These are phyloP conservation scores for Notarius quadriscutis DNA, from an alignment of 2,113 vertebrate genomes.

Conservation along the genomic window DNA sequence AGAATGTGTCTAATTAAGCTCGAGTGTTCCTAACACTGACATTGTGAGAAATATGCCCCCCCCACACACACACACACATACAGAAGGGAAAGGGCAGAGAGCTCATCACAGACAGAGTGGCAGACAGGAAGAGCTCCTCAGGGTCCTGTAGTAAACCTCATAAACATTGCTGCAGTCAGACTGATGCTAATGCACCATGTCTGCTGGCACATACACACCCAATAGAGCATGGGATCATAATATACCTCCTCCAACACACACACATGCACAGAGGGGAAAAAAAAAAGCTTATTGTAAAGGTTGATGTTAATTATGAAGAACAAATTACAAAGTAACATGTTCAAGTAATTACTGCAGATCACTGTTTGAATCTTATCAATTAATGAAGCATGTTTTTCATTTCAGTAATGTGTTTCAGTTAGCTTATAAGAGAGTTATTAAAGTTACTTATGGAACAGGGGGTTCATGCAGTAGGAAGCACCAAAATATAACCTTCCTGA, in stretches of 20 bases:
- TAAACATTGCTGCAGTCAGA: conserved; percentile 39
- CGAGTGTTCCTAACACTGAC: conserved; percentile 4
- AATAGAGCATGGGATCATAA: conserved; percentile 6
- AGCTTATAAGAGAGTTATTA: background rate
- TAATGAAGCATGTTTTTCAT: background rate
- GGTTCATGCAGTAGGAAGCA: background rate
- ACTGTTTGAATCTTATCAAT: background rate
- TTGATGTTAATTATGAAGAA: background rate
- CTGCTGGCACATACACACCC: conserved; percentile 34
- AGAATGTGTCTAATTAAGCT: conserved; percentile 23
- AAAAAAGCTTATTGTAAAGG: conserved; percentile 4
- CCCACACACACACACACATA: background rate
- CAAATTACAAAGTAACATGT: background rate
- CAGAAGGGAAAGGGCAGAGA: conserved; percentile 29
- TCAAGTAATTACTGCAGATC: background rate
- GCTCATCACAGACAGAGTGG: conserved; percentile 26
- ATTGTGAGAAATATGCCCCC: background rate
- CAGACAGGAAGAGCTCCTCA: conserved; percentile 22
- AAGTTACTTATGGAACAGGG: background rate
- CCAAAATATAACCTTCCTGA: too few relatives aligned
- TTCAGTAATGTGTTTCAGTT: background rate
- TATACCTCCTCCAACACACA: background rate
- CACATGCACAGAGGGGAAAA: background rate
- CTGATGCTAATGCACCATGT: conserved; percentile 45
- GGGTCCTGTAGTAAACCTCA: conserved; percentile 37